phyloP scores from a whole-genome alignment of 2,113 vertebrate species.

The Sturnus vulgaris region DNA sequence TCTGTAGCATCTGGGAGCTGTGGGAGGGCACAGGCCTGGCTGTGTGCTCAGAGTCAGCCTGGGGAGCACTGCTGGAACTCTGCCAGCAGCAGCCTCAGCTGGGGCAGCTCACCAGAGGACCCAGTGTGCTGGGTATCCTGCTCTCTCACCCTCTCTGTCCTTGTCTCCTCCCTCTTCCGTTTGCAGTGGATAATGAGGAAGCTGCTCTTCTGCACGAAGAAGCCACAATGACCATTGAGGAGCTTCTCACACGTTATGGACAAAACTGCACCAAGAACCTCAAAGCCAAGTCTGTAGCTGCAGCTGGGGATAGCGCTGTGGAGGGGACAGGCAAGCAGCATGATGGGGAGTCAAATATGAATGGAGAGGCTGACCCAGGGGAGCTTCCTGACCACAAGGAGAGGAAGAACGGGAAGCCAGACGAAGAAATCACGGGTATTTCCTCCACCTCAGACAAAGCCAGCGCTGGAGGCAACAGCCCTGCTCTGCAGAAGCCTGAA shows the following conservation, averaged over 20 bases:
- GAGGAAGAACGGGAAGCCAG: conserved; percentile 72
- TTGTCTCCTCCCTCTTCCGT: neutral
- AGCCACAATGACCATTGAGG: conserved; percentile 98
- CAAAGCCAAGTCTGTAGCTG: conserved; percentile 55
- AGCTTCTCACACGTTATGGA: conserved; percentile 92
- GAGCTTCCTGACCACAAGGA: conserved; percentile 67
- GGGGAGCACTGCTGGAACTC: neutral
- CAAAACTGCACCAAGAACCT: conserved; percentile 87
- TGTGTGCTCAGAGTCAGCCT: neutral
- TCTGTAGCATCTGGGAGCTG: neutral
- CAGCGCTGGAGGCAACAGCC: conserved; percentile 58
- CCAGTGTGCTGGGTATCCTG: accelerated
- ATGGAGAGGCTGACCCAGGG: conserved; percentile 83
- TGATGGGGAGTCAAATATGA: conserved; percentile 72
- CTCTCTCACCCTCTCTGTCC: conserved; percentile 15
- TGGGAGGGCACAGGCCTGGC: neutral
- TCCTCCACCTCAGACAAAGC: conserved; percentile 75
- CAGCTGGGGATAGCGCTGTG: conserved; percentile 12
- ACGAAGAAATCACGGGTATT: conserved; percentile 65
- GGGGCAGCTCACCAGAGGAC: neutral
- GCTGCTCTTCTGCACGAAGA: conserved; percentile 94
- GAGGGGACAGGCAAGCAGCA: conserved; percentile 74
- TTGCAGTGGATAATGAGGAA: conserved; percentile 94
- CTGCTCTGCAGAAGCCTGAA: conserved; percentile 60
- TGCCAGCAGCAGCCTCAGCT: neutral